Base-by-base conservation (phyloP, 2,113 vertebrate genomes). In the Forbesichthys papilliferus region DNA sequence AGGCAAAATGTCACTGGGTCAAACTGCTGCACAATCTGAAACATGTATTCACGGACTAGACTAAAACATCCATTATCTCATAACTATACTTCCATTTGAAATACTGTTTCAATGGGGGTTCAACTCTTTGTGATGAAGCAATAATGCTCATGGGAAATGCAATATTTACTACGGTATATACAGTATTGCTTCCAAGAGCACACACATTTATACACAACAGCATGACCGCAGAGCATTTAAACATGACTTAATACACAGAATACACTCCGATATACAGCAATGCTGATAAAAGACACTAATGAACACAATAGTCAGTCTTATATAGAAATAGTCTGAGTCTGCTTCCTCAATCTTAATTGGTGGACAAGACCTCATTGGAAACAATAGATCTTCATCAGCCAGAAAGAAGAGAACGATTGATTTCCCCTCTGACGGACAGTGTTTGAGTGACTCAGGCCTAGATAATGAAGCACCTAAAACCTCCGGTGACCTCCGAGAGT, bases 391-490 rank as follows among this genome's bases (percentile, higher is more conserved):
- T 52, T 83, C 76, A 58, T 75, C 66, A 48, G 68, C 66, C n/a
- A 73, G 79, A 60, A 53, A 64, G 55, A 55, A 59, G 62, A 62
- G 69, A 58, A 5, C 20, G 68, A 53, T 58, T 67, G 79, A 81
- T 82, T 75, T 82, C 58, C 68, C 55, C 49, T 2, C 51, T 67
- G 74, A 83, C 66, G 65, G 78, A 77, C 77, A 61, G 16, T 53
- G 55, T 55, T 16, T 49, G 86, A 86, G 64, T 81, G 84, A 82
- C 42, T 42, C 36, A 5, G 79, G 85, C 68, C 61, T 48, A 66
- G 70, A 80, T 8, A 58, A 11, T 58, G 56, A 58, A 58, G 56
- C 20, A 55, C 20, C 52, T n/a, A 13, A 27, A 90, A 88, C 74
- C 74, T 81, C 77, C 78, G 72, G 80, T 73, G n/a, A 71, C 46